Base-by-base conservation (phyloP, 2,113 vertebrate species). In the Labeo rohita region DNA sequence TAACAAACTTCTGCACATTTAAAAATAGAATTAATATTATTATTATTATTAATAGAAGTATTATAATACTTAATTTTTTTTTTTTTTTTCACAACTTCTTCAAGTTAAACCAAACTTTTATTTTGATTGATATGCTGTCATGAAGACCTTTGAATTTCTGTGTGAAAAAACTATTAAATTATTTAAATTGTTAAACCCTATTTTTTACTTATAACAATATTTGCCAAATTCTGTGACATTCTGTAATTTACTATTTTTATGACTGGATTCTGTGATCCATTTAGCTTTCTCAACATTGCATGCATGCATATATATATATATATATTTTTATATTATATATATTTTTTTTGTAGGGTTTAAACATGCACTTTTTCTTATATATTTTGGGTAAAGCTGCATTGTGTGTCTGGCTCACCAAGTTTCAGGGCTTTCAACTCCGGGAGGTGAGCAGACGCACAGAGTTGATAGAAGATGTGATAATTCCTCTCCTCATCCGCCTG, bases 401-500 rank as follows among this genome's bases (percentile, higher is more conserved):
- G 5, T 0, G n/a, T 34, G 87, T 45, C 1, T 28, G 0, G 90
- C 92, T 91, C 96, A 99, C 98, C 95, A 89, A 99, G 95, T 84
- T 95, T 95, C 0, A 99, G 95, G 74, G 86, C 93, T 93, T 96
- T 97, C 92, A 97, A 96, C 91, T 99, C 98, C 0, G 97, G 96
- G 87, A 98, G 91, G 80, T 97, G 93, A 86, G 96, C 94, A 79
- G 97, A 99, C 86, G 98, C 97, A 95, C 98, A 99, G 75, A 99
- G 96, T 88, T 99, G 98, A 92, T 99, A 99, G 94, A 99, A 99
- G 92, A 99, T 96, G 86, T 99, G 98, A 89, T 99, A 98, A 93
- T 99, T 99, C 93, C 98, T 96, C 92, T 99, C 98, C 47, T 99
- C 98, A 82, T 99, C 98, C 82, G 98, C 98, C 98, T 99, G 93